Percentiles rank a stretch among this genome's conserved stretches.
Evolutionary conservation across 2,888 invertebrate genomes (phyloP).

Genomic region (Euphydryas editha): DNA sequence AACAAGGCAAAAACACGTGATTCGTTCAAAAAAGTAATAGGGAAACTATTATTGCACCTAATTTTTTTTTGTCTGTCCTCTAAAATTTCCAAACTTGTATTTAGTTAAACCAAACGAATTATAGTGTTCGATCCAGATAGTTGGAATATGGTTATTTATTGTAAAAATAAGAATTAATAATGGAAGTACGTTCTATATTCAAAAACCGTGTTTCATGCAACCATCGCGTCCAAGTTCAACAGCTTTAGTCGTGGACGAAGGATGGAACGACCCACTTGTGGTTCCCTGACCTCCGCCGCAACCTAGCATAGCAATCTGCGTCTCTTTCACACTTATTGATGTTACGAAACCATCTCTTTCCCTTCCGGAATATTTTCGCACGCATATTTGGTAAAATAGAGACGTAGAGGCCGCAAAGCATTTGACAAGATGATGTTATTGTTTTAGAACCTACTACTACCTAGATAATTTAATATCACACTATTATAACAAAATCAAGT

Average conservation of each 20-base stretch:
- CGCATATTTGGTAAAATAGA: slow-evolving; percentile 75
- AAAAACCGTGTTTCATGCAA: slow-evolving; percentile 73
- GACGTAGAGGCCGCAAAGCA: slow-evolving; percentile 57
- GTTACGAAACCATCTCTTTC: slow-evolving; percentile 56
- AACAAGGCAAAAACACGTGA: too few species aligned
- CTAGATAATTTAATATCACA: background rate
- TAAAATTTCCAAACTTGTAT: background rate
- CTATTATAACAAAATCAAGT: background rate
- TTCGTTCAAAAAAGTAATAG: too few species aligned
- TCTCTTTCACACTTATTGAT: slow-evolving; percentile 55
- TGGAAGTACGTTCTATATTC: slow-evolving; percentile 62
- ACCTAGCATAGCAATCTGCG: slow-evolving; percentile 63
- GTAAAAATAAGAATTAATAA: slow-evolving; percentile 47
- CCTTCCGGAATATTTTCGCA: slow-evolving; percentile 82
- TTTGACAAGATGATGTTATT: slow-evolving; percentile 60
- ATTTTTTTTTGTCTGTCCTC: background rate
- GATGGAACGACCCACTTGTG: slow-evolving; percentile 82
- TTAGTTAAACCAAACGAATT: background rate
- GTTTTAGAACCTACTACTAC: slow-evolving; percentile 43
- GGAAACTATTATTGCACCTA: background rate
- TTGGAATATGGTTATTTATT: slow-evolving; percentile 43
- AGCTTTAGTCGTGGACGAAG: slow-evolving; percentile 73
- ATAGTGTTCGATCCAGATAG: slow-evolving; percentile 25
- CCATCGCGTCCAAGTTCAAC: slow-evolving; percentile 77
- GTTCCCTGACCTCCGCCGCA: slow-evolving; percentile 81